Evolutionary conservation across 2,797 vertebrate genomes (phyloP).

Genomic region (Coreius guichenoti): DNA sequence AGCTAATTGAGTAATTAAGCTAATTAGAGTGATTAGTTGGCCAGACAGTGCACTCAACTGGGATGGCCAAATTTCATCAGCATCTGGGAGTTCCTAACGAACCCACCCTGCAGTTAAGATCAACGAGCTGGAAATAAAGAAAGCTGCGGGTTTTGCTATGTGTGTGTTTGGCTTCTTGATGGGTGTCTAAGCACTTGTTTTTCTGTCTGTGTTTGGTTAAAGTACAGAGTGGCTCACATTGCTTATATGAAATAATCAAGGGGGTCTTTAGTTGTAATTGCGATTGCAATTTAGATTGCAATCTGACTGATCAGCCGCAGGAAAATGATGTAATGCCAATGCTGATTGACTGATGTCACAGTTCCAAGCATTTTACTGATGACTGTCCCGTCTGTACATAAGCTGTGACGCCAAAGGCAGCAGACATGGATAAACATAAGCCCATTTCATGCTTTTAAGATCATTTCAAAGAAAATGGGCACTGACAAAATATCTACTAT

Average conservation of each 20-base stretch:
- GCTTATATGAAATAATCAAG: neutral
- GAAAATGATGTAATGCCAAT: neutral
- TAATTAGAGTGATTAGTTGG: slow-evolving; percentile 61
- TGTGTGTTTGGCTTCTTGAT: slow-evolving; percentile 18
- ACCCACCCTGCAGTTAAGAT: slow-evolving; percentile 35
- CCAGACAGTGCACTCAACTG: slow-evolving; percentile 59
- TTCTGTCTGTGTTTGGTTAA: neutral
- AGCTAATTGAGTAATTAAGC: slow-evolving; percentile 57
- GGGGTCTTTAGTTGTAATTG: neutral
- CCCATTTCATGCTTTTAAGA: slow-evolving; percentile 42
- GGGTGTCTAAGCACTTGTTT: neutral
- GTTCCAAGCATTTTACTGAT: slow-evolving; percentile 12
- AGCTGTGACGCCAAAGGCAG: slow-evolving; percentile 14
- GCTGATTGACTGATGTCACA: slow-evolving; percentile 10
- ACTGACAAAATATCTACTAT: slow-evolving; percentile 8
- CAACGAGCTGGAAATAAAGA: slow-evolving; percentile 44
- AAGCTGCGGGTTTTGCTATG: slow-evolving; percentile 16
- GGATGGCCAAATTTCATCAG: slow-evolving; percentile 54
- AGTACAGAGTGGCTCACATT: neutral
- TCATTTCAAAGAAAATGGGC: slow-evolving; percentile 32
- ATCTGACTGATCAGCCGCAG: neutral
- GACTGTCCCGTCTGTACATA: neutral
- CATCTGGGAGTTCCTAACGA: slow-evolving; percentile 9
- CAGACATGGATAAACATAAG: slow-evolving; percentile 29
- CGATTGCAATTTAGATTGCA: no score